Percentiles rank a stretch among this genome's conserved stretches.
phyloP scores from a whole-genome alignment of 2,797 vertebrate genomes.

The Oreochromis grahami region DNA sequence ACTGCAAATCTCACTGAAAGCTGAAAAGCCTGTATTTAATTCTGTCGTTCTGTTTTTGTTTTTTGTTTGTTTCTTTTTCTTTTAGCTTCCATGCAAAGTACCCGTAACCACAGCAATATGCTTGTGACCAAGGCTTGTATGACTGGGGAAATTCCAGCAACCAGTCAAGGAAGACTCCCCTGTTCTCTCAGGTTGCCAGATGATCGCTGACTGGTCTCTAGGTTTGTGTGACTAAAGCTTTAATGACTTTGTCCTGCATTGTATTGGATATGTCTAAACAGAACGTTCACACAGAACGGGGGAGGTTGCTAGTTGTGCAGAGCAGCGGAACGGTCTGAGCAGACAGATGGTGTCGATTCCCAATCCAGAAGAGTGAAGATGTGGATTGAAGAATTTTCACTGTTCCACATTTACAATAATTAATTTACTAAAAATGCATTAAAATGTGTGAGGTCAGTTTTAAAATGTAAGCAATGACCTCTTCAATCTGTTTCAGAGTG shows the following conservation, averaged over 20 bases:
- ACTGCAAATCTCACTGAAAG: neutral
- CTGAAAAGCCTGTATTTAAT: neutral
- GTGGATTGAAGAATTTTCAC: neutral
- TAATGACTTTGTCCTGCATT: neutral
- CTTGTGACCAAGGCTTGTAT: neutral
- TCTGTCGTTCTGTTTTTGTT: neutral
- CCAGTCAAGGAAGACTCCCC: neutral
- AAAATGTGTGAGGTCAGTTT: neutral
- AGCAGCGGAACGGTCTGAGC: neutral
- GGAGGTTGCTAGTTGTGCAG: neutral
- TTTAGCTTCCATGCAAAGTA: neutral
- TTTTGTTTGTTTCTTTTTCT: rapidly evolving
- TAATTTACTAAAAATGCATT: neutral
- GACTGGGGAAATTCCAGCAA: neutral
- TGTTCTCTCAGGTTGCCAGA: neutral
- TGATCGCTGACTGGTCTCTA: neutral
- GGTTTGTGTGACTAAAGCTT: neutral
- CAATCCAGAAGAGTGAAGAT: neutral
- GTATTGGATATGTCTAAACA: neutral
- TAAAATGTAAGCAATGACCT: neutral
- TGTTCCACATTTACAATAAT: neutral
- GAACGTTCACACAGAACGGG: no score
- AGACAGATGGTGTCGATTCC: neutral
- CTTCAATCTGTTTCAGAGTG: neutral
- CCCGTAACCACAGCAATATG: neutral